Conservation (phyloP, 2,113 vertebrate genomes). For the Merops nubicus region DNA sequence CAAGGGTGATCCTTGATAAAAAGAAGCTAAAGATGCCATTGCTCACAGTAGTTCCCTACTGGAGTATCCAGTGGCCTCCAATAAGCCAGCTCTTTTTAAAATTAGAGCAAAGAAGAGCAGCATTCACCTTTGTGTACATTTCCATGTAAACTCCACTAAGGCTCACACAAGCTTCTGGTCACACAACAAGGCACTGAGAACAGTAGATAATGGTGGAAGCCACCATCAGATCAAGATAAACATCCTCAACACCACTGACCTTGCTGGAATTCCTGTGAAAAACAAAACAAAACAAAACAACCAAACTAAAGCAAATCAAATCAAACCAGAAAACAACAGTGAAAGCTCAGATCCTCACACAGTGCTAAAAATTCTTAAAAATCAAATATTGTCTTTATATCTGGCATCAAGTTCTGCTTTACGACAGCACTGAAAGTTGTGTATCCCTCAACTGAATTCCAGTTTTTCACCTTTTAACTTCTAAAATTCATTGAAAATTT, state of each 20-base stretch:
- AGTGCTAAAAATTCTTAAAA: background rate
- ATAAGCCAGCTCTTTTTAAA: background rate
- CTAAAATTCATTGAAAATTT: background rate
- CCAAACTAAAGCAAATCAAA: too few relatives aligned
- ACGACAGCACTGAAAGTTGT: background rate
- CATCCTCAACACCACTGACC: background rate
- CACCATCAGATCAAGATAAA: background rate
- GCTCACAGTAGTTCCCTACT: accelerated
- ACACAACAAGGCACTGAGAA: background rate
- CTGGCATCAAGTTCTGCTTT: background rate
- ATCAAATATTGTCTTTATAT: background rate
- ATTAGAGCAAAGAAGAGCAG: background rate
- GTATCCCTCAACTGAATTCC: background rate
- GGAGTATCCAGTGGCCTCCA: background rate
- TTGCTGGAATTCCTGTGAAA: background rate
- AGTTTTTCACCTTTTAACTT: background rate
- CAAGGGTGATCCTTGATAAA: accelerated
- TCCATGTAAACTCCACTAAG: background rate
- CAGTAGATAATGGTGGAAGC: background rate
- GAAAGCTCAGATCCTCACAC: background rate
- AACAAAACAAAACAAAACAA: accelerated
- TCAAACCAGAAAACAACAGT: too few relatives aligned
- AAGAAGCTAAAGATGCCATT: background rate
- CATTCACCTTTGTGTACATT: background rate
- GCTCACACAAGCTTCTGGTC: background rate